A percentile compares a stretch with the other conserved stretches of the same genome.
These are phyloP conservation scores for Sycophila sp. DNA, from an alignment of 1,140 invertebrate genomes.

Conservation along the genomic window DNA sequence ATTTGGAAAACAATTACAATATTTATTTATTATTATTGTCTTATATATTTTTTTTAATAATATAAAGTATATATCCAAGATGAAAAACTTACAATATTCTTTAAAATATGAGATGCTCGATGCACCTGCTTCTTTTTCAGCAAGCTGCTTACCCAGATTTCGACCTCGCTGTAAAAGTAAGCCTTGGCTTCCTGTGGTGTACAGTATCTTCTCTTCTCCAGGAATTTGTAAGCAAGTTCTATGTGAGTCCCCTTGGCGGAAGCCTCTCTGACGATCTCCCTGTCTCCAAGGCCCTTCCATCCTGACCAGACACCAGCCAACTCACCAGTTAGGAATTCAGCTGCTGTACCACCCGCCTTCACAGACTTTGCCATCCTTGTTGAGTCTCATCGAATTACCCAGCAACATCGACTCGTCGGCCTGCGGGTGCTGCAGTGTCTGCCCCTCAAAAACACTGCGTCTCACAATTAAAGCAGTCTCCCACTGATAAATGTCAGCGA, in stretches of 20 bases:
- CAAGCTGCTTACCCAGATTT: conserved; percentile 71
- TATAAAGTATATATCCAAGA: too few species aligned
- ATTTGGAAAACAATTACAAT: conserved; percentile 17
- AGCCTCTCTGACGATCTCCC: conserved; percentile 74
- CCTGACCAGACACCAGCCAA: conserved; percentile 66
- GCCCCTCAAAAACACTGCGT: background rate
- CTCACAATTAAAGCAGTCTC: conserved; percentile 20
- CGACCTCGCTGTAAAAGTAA: conserved; percentile 67
- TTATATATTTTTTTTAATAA: background rate
- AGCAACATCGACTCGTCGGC: conserved; percentile 2
- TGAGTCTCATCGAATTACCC: conserved; percentile 24
- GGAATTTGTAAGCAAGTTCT: conserved; percentile 69
- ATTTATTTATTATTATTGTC: background rate
- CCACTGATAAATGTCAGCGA: background rate
- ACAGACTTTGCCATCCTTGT: conserved; percentile 40
- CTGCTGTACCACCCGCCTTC: conserved; percentile 48
- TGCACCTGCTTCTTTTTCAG: conserved; percentile 72
- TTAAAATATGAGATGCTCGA: conserved; percentile 72
- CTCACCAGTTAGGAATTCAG: conserved; percentile 51
- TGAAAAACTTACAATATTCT: conserved; percentile 68
- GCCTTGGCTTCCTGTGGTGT: conserved; percentile 64
- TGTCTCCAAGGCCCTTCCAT: conserved; percentile 68
- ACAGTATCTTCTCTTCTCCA: conserved; percentile 68
- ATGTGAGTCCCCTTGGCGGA: conserved; percentile 74
- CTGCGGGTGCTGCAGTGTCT: background rate